Evolutionary conservation across 2,797 vertebrate species (phyloP).

Genomic region (Brachyalestes nurse): DNA sequence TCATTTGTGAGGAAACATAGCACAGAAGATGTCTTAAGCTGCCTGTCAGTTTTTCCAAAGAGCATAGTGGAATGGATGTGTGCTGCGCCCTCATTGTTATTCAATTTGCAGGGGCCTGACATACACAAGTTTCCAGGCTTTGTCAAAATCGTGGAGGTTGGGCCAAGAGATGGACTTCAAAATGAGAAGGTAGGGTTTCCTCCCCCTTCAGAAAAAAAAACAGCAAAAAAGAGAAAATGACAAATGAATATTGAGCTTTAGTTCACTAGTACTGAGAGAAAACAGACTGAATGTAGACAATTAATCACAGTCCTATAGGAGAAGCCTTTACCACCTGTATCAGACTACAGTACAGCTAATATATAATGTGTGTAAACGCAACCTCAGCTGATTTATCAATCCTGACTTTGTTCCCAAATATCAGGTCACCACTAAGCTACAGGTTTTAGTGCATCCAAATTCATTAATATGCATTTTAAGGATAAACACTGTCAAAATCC

Average conservation of each 20-base stretch:
- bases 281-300: not conserved
- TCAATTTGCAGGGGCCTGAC: constrained; percentile 75
- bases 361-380: not conserved
- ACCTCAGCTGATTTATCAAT: not conserved
- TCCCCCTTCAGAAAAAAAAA: not conserved
- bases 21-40: constrained; percentile 38
- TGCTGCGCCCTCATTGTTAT: constrained; percentile 34
- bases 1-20: constrained; percentile 44
- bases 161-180: constrained; percentile 94
- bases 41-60: constrained; percentile 44
- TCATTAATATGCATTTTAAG: no score
- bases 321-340: not conserved
- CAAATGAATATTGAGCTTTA: not conserved
- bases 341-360: not conserved
- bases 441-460: no score
- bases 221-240: not conserved
- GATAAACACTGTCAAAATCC: no score
- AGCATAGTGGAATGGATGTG: constrained; percentile 26
- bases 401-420: not conserved
- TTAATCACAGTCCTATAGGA: not conserved
- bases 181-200: constrained; percentile 91
- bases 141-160: constrained; percentile 96
- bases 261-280: not conserved
- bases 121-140: constrained; percentile 81
- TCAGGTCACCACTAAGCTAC: no score